Base-by-base conservation (phyloP, 64 coral and sea anemone species). In the Astreopora myriophthalma region DNA sequence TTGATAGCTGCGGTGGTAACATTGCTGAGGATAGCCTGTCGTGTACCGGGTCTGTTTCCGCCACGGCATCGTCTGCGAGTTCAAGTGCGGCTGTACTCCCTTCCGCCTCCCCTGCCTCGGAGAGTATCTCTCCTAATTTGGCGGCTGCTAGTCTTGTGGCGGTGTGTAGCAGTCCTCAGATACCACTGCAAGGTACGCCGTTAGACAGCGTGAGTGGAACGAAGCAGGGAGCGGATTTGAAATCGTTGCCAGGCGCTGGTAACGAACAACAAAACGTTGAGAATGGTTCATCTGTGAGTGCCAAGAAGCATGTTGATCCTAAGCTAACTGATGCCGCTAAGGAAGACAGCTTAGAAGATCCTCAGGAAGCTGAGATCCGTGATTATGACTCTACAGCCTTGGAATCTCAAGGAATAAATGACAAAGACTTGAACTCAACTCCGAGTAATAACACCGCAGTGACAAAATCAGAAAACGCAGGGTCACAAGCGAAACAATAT, bases 61-160 rank as follows among this genome's bases (percentile, higher is more conserved):
- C 55, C 7, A 34, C 71, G 30, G 37, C 80, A n/a, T 22, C 90
- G 10, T 73, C 52, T 29, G 49, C 28, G 11, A 61, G 34, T 22
- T 20, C 29, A 23, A 76, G 51, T 29, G 44, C 20, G n/a, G 90
- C 69, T 32, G 44, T 80, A 75, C 80, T 8, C 0, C 34, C 69
- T 14, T 49, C 36, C 0, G 23, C n/a, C n/a, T 26, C 58, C 6
- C 51, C 52, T 57, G 77, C 67, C 31, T 55, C 39, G 0, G 63
- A 92, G 38, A 92, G 44, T 63, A 92, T 92, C 58, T 92, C 90
- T 3, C 90, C 90, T 36, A 73, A 46, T 48, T 52, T 92, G 0
- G 79, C 84, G 36, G 90, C 79, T 75, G 90, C 90, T 28, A 92
- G 90, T 38, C 52, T 92, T 34, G 90, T 84, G 19, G 90, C 90